These are phyloP conservation scores for Zaprionus tsacasi DNA, from an alignment of 1,140 invertebrate species.

Conservation along the genomic window DNA sequence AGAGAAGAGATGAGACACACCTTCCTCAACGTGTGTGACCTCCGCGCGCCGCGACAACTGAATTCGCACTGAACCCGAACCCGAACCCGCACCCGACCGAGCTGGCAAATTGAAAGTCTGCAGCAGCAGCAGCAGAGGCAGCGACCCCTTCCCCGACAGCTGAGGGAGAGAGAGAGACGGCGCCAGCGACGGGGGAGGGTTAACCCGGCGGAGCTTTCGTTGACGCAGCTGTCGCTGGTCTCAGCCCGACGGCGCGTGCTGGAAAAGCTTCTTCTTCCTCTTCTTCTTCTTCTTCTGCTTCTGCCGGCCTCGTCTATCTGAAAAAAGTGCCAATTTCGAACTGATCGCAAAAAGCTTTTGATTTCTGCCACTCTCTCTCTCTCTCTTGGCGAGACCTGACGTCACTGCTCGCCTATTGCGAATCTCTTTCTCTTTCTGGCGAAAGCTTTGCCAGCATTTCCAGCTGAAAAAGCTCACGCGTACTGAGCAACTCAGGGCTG, in stretches of 20 bases:
- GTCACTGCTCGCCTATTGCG: not conserved
- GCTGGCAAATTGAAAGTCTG: constrained; percentile 19
- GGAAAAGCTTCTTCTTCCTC: constrained; percentile 32
- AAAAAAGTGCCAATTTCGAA: not conserved
- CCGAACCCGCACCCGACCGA: constrained; percentile 1
- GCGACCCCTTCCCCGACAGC: not conserved
- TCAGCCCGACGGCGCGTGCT: constrained; percentile 18
- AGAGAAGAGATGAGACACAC: not conserved
- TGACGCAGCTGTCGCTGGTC: constrained; percentile 4
- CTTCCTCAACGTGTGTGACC: constrained; percentile 17
- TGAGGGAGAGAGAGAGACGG: constrained; percentile 6
- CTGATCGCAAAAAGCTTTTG: constrained; percentile 14
- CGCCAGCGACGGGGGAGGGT: not conserved
- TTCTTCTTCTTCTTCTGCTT: too few species aligned
- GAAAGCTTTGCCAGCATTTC: not conserved
- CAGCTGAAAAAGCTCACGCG: not conserved
- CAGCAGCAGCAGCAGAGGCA: constrained; percentile 1
- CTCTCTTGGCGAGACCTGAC: not conserved
- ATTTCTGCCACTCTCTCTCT: too few species aligned
- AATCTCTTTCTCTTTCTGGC: not conserved
- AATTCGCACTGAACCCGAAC: constrained; percentile 68
- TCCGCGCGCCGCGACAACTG: constrained; percentile 57
- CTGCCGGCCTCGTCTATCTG: too few species aligned
- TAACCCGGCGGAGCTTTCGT: constrained; percentile 43
- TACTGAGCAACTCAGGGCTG: not conserved